Conservation (phyloP, 35 echinoderm and acorn worm species). For the Amphiura filiformis region DNA sequence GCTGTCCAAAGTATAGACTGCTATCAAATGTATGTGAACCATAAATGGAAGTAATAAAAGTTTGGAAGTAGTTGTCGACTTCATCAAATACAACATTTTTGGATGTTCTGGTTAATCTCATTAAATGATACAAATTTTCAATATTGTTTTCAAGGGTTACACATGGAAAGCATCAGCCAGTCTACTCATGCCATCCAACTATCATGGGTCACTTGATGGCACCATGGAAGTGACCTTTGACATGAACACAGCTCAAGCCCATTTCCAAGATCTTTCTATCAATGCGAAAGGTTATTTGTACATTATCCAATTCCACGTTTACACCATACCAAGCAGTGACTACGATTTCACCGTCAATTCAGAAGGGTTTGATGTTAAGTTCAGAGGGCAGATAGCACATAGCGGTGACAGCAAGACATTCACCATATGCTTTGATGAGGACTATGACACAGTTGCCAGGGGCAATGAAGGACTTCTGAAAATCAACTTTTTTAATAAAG, state of each 20-base stretch:
- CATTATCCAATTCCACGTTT: conserved; percentile 57
- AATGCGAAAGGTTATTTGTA: conserved; percentile 50
- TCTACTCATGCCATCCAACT: conserved; percentile 65
- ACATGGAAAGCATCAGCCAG: conserved; percentile 48
- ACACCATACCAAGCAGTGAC: conserved; percentile 51
- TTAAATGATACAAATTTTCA: too few relatives aligned
- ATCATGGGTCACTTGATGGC: conserved; percentile 60
- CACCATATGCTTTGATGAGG: conserved; percentile 47
- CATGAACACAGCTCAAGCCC: conserved; percentile 42
- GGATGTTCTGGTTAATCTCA: too few relatives aligned
- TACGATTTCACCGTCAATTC: conserved; percentile 43
- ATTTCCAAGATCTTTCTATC: conserved; percentile 67
- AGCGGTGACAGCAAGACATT: conserved; percentile 27
- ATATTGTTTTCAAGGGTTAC: neutral
- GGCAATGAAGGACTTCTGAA: conserved; percentile 50
- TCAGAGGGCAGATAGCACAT: neutral
- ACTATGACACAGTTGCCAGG: conserved; percentile 47
- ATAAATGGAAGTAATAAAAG: too few relatives aligned
- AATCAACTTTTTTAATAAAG: conserved; percentile 73
- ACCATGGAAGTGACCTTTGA: conserved; percentile 53
- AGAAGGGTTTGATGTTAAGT: conserved; percentile 66
- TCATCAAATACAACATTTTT: too few relatives aligned
- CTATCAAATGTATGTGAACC: too few relatives aligned
- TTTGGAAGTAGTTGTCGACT: too few relatives aligned
- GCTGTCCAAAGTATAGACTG: too few relatives aligned